Evolutionary conservation across 1,140 invertebrate genomes (phyloP), one percentile per base, ranked within the genome.

Genomic region (Paracyclopina nana): DNA sequence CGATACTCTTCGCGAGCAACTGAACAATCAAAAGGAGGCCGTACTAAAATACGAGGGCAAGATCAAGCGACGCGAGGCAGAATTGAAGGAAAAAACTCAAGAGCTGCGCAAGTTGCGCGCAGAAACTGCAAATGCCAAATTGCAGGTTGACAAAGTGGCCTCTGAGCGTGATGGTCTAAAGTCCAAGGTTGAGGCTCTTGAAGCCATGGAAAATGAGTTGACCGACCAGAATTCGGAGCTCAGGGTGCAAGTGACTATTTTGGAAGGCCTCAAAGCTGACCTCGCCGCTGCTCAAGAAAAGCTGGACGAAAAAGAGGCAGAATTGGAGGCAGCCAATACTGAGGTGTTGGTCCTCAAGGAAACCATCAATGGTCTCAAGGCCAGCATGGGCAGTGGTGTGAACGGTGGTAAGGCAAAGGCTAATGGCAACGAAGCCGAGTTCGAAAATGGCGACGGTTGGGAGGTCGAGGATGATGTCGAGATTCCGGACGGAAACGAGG

Each of bases 21-120:
- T 48, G 6, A 28, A 26, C 6, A 28, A 16, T 30, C 45, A 48
- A 14, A 26, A 48, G 28, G 20, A 48, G n/a, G 45, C 45, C n/a
- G 45, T 48, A 6, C 12, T 26, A 6, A 48, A 48, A 31, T 48
- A 48, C 25, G 45, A 48, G 25, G 27, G 14, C 45, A 48, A 48
- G 25, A 28, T 48, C 16, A 48, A 48, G 25, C 27, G 30, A 31
- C 25, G 45, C 6, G 45, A 48, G 14, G 27, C 45, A 4, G 45
- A 48, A 28, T 30, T 48, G 24, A 48, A 48, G 45, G 45, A 31
- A 48, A 48, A 48, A 20, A 48, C 27, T 18, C 45, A 48, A 48
- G 45, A 48, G 4, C 28, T 48, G n/a, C 12, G 45, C 4, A 31
- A 29, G n/a, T 28, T 28, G 16, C 16, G 45, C 9, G 45, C 45